Evolutionary conservation across 2,797 vertebrate genomes (phyloP).

Genomic region (Staurois parvus): DNA sequence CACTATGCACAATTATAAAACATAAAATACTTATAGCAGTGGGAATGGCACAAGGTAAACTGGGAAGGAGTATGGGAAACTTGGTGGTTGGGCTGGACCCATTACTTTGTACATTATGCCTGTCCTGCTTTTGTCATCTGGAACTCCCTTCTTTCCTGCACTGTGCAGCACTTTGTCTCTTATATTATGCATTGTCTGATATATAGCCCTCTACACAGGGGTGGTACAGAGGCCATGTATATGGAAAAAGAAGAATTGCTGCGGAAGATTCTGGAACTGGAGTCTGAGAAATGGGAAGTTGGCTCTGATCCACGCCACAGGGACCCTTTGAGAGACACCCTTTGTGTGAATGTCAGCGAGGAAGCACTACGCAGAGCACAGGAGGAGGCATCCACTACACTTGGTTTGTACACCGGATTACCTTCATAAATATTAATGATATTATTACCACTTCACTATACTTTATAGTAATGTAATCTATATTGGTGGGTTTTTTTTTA

Average conservation of each 20-base stretch:
- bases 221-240: slow-evolving; percentile 80
- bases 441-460: too few relatives aligned
- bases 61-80: too few relatives aligned
- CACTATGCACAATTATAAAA: too few relatives aligned
- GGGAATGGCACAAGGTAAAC: too few relatives aligned
- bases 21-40: too few relatives aligned
- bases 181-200: slow-evolving; percentile 12
- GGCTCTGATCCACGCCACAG: slow-evolving; percentile 38
- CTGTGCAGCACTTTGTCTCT: too few relatives aligned
- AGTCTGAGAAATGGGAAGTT: slow-evolving; percentile 77
- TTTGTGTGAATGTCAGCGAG: slow-evolving; percentile 64
- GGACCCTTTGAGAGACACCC: slow-evolving; percentile 5
- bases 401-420: slow-evolving; percentile 21
- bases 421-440: not conserved
- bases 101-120: too few relatives aligned
- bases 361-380: slow-evolving; percentile 71
- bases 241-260: slow-evolving; percentile 82
- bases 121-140: too few relatives aligned
- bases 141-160: not conserved
- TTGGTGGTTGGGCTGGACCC: too few relatives aligned
- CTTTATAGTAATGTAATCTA: too few relatives aligned
- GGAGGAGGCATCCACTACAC: slow-evolving; percentile 66
- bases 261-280: slow-evolving; percentile 81
- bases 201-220: slow-evolving; percentile 67
- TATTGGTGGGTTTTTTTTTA: too few relatives aligned